Evolutionary conservation across 2,888 invertebrate species (phyloP).

Genomic region (Salticus scenicus): DNA sequence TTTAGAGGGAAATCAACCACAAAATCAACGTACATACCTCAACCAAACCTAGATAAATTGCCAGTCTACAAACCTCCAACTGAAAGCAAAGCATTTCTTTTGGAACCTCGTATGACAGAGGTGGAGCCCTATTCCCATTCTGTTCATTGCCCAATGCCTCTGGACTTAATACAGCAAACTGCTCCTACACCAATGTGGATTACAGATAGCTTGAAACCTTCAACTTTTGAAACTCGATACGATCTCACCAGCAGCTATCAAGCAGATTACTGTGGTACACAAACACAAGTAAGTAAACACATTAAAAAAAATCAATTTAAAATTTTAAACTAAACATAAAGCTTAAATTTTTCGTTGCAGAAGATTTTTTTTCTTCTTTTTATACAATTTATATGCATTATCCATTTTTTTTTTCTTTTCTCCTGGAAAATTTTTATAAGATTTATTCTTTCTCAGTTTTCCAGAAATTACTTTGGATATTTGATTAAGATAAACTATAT

Average conservation of each 20-base stretch:
- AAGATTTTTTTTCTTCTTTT: no score
- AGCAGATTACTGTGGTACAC: constrained; percentile 31
- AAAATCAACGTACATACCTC: not conserved
- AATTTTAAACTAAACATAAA: no score
- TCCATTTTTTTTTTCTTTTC: no score
- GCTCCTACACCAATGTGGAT: constrained; percentile 12
- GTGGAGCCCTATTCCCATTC: constrained; percentile 10
- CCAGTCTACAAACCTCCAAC: not conserved
- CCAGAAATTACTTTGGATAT: no score
- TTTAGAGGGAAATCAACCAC: constrained; percentile 26
- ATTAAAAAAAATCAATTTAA: not conserved
- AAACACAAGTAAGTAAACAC: constrained; percentile 14
- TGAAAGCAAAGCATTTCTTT: not conserved
- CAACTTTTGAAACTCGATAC: not conserved
- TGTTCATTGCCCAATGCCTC: constrained; percentile 5
- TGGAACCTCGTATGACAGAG: constrained; percentile 17
- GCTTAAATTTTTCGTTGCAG: no score
- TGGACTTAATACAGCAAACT: not conserved
- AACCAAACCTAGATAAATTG: constrained; percentile 16
- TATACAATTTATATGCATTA: no score
- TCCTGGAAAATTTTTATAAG: no score
- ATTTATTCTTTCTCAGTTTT: no score
- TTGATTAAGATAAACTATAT: no score
- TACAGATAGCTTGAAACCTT: not conserved
- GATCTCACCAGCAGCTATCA: constrained; percentile 40